Evolutionary conservation across 92 coral and sea anemone species (phyloP), one percentile per base, ranked within the genome.

Genomic region (Montipora capitata): DNA sequence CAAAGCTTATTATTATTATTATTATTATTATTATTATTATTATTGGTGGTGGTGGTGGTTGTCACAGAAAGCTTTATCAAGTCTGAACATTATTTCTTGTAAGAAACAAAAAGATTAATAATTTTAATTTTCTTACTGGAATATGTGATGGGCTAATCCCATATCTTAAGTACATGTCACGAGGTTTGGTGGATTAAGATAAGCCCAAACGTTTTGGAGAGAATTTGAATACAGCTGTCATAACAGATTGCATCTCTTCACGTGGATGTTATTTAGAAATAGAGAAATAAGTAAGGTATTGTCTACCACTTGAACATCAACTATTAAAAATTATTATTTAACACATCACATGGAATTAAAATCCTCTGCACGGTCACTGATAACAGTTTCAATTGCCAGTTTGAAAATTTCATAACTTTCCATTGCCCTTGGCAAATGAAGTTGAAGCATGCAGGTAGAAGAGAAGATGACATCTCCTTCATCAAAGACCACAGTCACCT

Each of bases 341-440:
- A 76, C 48, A 76, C 63, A 77, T 54, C 54, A 64, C 81, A 77
- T 43, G 51, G 81, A 40, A 76, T 76, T 42, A 54, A 76, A 40
- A 77, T 68, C 69, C 52, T 68, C 72, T 38, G 72, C 72, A 68
- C 15, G 4, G 72, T 68, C 45, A 68, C 9, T 68, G 72, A 64
- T 56, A 16, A 64, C 69, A 49, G 61, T 63, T 48, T 10, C 40
- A 48, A 76, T 58, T 14, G 68, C 81, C 67, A 63, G 43, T 56
- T 77, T 77, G 44, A 77, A 77, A 12, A 20, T 49, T 77, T 77
- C 81, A 77, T 77, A 77, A 20, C 16, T 20, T 49, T 58, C 63
- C 67, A 77, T 13, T 77, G 81, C 63, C 54, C 43, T 40, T 48
- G 81, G 81, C 81, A 77, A 56, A 64, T 77, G 81, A 27, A 77